Evolutionary conservation across 2,797 vertebrate species (phyloP).

Genomic region (Lagorchestes hirsutus): DNA sequence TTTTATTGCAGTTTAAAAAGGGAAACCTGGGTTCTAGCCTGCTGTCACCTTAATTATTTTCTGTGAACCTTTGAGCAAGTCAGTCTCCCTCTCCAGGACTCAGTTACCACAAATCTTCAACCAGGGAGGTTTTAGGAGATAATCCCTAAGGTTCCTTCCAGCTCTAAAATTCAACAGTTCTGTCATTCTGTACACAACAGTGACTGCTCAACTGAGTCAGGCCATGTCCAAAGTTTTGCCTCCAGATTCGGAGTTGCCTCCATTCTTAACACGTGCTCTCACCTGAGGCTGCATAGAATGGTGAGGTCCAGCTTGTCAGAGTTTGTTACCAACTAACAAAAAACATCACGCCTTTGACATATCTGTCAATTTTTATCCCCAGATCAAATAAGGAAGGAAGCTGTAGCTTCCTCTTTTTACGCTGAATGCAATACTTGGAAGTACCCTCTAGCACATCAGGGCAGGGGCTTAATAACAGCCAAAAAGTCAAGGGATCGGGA

Average conservation of each 20-base stretch:
- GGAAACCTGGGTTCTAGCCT: not conserved
- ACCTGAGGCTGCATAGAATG: conserved; percentile 86
- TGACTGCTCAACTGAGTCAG: not conserved
- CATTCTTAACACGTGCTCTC: conserved; percentile 78
- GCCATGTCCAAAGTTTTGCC: conserved; percentile 72
- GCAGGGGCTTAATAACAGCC: conserved; percentile 74
- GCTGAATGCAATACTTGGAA: conserved; percentile 83
- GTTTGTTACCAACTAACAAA: conserved; percentile 85
- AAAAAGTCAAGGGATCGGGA: conserved; percentile 72
- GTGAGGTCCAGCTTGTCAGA: conserved; percentile 88
- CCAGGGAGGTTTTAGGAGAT: not conserved
- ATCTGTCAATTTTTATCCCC: conserved; percentile 88
- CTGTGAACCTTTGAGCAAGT: not conserved
- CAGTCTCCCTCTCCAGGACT: not conserved
- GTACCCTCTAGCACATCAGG: conserved; percentile 81
- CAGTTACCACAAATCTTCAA: not conserved
- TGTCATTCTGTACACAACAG: not conserved
- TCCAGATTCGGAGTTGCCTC: conserved; percentile 78
- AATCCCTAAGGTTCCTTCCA: not conserved
- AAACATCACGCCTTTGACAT: conserved; percentile 87
- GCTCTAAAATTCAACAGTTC: not conserved
- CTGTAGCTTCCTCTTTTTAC: conserved; percentile 82
- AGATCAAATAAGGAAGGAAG: conserved; percentile 84
- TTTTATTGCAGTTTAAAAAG: not conserved
- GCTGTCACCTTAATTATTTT: not conserved